Evolutionary conservation across 1,140 invertebrate species (phyloP), one percentile per base, ranked within the genome.

Genomic region (Frieseomelitta varia): DNA sequence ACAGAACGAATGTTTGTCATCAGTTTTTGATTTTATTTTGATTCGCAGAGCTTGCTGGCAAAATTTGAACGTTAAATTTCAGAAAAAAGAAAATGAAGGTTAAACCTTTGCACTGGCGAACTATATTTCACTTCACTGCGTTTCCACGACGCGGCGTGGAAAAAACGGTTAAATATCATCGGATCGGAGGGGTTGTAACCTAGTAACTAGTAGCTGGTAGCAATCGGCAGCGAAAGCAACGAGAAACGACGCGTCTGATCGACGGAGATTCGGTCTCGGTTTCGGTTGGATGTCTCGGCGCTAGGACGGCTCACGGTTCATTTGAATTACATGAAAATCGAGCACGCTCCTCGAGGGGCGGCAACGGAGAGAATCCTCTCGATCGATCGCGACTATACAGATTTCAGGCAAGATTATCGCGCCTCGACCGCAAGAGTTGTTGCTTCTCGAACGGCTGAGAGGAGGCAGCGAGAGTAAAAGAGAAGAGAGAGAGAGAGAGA

Each of bases 291-390:
- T 68, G 63, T 79, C 81, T 67, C 78, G 47, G 39, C 53, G 24
- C 61, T n/a, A 77, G 72, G 58, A 80, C 68, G 68, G 78, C 53
- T 81, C 61, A 75, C 65, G 78, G 51, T 87, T 89, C 85, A 88
- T 90, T 91, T 86, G 85, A 91, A 91, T 90, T 85, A 90, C 89
- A 90, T 89, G 88, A 90, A 87, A 87, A 85, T 89, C 87, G 79
- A 89, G 84, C 75, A 77, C 68, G 53, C 78, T 86, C 55, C 86
- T 88, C 67, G 75, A 81, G 71, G n/a, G 63, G 61, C 65, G 84
- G 67, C 39, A 56, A 27, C 63, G 74, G 76, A 83, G 80, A 84
- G 80, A 84, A 78, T 80, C 85, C 74, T 89, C 88, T 91, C 87
- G 90, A 92, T 92, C 85, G 91, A 91, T 89, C 88, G 78, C 53